These are phyloP conservation scores for Chromis chromis DNA, from an alignment of 2,797 vertebrate species.

Conservation along the genomic window DNA sequence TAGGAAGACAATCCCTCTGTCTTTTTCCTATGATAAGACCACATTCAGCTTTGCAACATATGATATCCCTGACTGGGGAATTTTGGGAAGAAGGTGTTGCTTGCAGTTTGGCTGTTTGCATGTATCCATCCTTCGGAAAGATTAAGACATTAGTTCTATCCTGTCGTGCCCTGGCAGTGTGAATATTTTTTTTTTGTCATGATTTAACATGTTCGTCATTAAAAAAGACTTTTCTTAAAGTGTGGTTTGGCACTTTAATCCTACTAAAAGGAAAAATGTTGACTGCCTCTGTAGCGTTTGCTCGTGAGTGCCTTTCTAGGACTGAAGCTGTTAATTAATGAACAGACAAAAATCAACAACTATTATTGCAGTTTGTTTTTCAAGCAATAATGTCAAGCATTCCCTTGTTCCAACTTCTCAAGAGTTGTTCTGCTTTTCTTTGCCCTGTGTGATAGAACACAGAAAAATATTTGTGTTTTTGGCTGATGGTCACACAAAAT, in stretches of 20 bases:
- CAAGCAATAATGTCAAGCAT: not conserved
- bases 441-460: not conserved
- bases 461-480: not conserved
- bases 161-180: slow-evolving; percentile 44
- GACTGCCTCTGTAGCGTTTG: not conserved
- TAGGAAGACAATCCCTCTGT: slow-evolving; percentile 54
- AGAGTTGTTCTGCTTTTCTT: not conserved
- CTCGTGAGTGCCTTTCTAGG: not conserved
- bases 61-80: slow-evolving; percentile 54
- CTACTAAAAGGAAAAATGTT: not conserved
- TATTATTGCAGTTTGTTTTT: not conserved
- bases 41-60: slow-evolving; percentile 53
- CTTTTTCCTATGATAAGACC: slow-evolving; percentile 56
- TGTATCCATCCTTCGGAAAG: slow-evolving; percentile 45
- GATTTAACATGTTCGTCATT: slow-evolving; percentile 28
- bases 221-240: not conserved
- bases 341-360: too few relatives aligned
- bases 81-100: slow-evolving; percentile 37
- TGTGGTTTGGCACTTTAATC: slow-evolving; percentile 7
- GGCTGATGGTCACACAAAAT: not conserved
- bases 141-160: slow-evolving; percentile 40
- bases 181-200: slow-evolving; percentile 16
- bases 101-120: slow-evolving; percentile 47
- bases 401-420: not conserved
- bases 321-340: not conserved